These are phyloP conservation scores for Leucozona laternaria DNA, from an alignment of 2,888 invertebrate genomes.

Conservation along the genomic window DNA sequence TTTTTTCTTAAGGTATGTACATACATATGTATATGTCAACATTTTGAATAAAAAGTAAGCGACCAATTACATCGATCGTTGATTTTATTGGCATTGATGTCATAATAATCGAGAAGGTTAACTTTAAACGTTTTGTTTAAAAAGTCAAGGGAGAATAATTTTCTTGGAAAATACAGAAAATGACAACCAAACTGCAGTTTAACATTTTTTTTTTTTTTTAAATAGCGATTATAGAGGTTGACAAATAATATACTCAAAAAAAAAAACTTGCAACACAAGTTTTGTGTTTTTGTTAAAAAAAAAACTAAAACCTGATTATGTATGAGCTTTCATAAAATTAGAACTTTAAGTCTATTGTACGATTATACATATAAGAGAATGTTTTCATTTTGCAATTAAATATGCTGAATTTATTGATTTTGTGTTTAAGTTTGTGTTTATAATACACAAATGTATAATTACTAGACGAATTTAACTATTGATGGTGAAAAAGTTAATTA, in stretches of 20 bases:
- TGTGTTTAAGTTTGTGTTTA: no score
- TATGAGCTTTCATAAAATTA: no score
- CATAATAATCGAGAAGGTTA: constrained; percentile 25
- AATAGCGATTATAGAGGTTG: not conserved
- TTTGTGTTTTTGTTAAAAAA: no score
- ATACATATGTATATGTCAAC: constrained; percentile 1
- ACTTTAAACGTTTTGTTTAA: not conserved
- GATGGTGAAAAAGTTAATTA: no score
- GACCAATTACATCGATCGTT: constrained; percentile 36
- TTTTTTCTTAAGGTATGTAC: not conserved
- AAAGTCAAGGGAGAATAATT: not conserved
- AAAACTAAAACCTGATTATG: no score
- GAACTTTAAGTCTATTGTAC: no score
- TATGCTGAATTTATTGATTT: no score
- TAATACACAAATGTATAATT: no score
- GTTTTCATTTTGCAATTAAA: no score
- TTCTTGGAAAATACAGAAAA: not conserved
- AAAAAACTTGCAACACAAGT: no score
- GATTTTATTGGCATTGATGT: constrained; percentile 27
- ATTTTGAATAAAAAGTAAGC: constrained; percentile 21
- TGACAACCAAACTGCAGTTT: not conserved
- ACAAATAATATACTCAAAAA: not conserved
- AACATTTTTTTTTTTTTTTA: not conserved
- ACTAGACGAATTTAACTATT: no score
- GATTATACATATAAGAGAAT: no score